A percentile compares a stretch with the other conserved stretches of the same genome.
These are phyloP conservation scores for Hyperoplus immaculatus DNA, from an alignment of 2,797 vertebrate species.

Conservation along the genomic window DNA sequence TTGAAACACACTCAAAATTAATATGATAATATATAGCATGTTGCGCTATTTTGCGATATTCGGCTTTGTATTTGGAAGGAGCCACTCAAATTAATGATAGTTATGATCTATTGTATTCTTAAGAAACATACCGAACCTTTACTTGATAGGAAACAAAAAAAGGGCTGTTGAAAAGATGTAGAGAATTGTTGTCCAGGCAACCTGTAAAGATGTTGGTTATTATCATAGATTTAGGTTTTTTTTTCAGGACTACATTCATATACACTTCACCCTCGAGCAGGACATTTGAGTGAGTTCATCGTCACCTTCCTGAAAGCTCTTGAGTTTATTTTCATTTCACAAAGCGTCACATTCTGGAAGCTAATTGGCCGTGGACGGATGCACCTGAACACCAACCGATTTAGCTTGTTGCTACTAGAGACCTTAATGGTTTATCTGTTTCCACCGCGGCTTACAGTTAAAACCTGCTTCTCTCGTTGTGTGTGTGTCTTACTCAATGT, in stretches of 20 bases:
- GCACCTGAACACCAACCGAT: background rate
- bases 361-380: too few relatives aligned
- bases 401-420: background rate
- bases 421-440: background rate
- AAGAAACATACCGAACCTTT: background rate
- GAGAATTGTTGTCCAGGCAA: background rate
- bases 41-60: too few relatives aligned
- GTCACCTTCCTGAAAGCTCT: background rate
- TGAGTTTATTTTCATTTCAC: background rate
- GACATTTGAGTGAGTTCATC: background rate
- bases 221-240: background rate
- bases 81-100: too few relatives aligned
- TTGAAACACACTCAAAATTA: background rate
- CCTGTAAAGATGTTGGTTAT: background rate
- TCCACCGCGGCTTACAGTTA: background rate
- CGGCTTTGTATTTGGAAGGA: too few relatives aligned
- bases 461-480: background rate
- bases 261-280: background rate
- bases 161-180: background rate
- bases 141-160: too few relatives aligned
- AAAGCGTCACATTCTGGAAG: background rate
- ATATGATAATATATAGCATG: background rate
- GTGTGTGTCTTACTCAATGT: slow-evolving; percentile 1
- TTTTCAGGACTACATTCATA: background rate
- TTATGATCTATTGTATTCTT: background rate